These are phyloP conservation scores for Synaphobranchus kaupii DNA, from an alignment of 2,797 vertebrate genomes.

Conservation along the genomic window DNA sequence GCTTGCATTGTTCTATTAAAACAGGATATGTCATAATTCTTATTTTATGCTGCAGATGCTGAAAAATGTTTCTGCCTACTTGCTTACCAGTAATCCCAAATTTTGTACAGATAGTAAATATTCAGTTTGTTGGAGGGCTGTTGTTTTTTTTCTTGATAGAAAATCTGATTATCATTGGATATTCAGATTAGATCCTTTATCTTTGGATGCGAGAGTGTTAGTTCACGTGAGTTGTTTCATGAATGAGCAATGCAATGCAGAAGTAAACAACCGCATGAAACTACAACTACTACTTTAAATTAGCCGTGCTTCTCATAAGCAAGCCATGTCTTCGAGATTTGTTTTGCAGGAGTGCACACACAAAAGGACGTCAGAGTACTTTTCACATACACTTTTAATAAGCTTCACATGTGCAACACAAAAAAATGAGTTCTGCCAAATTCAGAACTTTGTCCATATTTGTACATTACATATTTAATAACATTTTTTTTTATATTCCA, in stretches of 20 bases:
- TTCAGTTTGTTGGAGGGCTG: neutral
- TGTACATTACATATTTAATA: conserved; percentile 80
- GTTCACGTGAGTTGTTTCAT: neutral
- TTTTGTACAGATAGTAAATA: neutral
- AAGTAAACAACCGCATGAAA: neutral
- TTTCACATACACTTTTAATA: conserved; percentile 81
- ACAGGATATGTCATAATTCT: neutral
- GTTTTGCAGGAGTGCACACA: conserved; percentile 32
- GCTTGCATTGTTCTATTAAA: neutral
- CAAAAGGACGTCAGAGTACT: conserved; percentile 45
- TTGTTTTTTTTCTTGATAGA: neutral
- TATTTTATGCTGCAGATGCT: neutral
- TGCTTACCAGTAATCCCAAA: neutral
- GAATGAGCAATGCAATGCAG: neutral
- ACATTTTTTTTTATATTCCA: conserved; percentile 60
- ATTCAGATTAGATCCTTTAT: neutral
- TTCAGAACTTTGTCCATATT: conserved; percentile 78
- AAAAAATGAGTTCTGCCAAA: conserved; percentile 79
- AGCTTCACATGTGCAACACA: conserved; percentile 83
- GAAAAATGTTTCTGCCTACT: neutral
- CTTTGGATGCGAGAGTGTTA: neutral
- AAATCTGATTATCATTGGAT: neutral
- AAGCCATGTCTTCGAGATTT: neutral
- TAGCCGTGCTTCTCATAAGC: neutral
- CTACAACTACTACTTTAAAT: neutral